Conservation (phyloP, 2,113 vertebrate genomes). For the Nansenia antarctica region DNA sequence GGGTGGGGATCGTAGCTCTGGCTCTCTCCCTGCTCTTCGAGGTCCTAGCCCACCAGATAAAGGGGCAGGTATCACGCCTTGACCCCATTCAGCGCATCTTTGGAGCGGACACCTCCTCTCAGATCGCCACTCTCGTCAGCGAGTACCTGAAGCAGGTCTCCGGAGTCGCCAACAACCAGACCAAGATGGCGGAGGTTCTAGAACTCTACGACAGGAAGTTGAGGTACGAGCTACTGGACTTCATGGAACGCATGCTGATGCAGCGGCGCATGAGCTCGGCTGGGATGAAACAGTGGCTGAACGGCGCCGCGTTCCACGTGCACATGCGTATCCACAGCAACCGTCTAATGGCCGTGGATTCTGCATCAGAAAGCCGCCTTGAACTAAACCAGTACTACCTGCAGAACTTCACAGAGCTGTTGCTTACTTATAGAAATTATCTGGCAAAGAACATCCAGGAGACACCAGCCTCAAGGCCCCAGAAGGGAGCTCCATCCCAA, state of each 20-base stretch:
- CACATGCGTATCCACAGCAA: slow-evolving; percentile 76
- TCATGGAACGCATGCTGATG: slow-evolving; percentile 66
- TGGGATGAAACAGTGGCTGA: slow-evolving; percentile 73
- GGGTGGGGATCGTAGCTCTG: too few relatives aligned
- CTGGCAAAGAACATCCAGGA: slow-evolving; percentile 61
- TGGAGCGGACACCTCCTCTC: slow-evolving; percentile 61
- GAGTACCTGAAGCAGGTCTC: slow-evolving; percentile 64
- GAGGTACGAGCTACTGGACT: slow-evolving; percentile 67
- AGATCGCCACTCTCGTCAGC: slow-evolving; percentile 61
- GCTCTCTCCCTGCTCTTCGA: slow-evolving; percentile 73
- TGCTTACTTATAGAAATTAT: slow-evolving; percentile 38
- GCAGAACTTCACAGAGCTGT: too few relatives aligned
- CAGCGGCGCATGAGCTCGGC: slow-evolving; percentile 62
- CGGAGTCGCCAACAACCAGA: slow-evolving; percentile 42
- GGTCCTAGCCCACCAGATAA: slow-evolving; percentile 50
- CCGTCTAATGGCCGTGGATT: slow-evolving; percentile 56
- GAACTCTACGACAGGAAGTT: slow-evolving; percentile 68
- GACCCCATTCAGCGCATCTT: slow-evolving; percentile 52
- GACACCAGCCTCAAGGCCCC: slow-evolving; percentile 31
- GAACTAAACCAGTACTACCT: slow-evolving; percentile 64
- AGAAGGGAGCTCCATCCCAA: background rate
- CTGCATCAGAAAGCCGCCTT: slow-evolving; percentile 63
- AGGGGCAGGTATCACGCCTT: background rate
- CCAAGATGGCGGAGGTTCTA: slow-evolving; percentile 65
- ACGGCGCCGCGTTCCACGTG: slow-evolving; percentile 72